Evolutionary conservation across 1,140 invertebrate genomes (phyloP), one percentile per base, ranked within the genome.

Genomic region (Ips typographus): DNA sequence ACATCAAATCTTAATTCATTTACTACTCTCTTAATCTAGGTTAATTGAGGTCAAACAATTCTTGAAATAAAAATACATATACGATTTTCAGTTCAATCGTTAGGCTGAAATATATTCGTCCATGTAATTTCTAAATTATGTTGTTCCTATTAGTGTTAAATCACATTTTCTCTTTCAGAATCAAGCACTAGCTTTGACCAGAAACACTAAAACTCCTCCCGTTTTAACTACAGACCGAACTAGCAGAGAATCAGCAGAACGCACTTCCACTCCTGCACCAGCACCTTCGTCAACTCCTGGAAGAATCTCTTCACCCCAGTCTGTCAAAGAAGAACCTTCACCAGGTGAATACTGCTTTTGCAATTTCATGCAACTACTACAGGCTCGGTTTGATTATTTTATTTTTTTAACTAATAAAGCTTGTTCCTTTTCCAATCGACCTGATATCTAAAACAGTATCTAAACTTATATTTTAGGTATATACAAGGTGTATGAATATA

Each of bases 161-260:
- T 22, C 3, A 55, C 37, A 59, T 70, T 71, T 72, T 74, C 68
- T 65, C 53, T 86, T 85, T 7, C 82, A 88, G 86, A 89, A 79
- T 80, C 88, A 85, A 74, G 86, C 86, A 58, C 76, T 88, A 76
- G 85, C 82, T 58, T 76, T 87, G 77, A 87, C 86, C 77, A 85
- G 78, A 77, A 82, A 58, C 43, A 79, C 84, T 78, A 86, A 82
- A 79, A 85, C 79, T 49, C 83, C 81, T 56, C 83, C 81, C 61
- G 79, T 78, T 66, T 77, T 77, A 59, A 77, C 79, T 40, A 74
- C 76, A 4, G 74, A 73, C 42, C 60, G 73, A 40, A 74, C 74
- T 3, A 76, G 76, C 53, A 72, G 77, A 5, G 78, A 78, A 37
- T 79, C 78, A 0, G 72, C 77, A 8, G 73, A 77, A 40, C 81